phyloP scores from a whole-genome alignment of 2,888 invertebrate genomes.

The Kuschelorhynchus macadamiae region DNA sequence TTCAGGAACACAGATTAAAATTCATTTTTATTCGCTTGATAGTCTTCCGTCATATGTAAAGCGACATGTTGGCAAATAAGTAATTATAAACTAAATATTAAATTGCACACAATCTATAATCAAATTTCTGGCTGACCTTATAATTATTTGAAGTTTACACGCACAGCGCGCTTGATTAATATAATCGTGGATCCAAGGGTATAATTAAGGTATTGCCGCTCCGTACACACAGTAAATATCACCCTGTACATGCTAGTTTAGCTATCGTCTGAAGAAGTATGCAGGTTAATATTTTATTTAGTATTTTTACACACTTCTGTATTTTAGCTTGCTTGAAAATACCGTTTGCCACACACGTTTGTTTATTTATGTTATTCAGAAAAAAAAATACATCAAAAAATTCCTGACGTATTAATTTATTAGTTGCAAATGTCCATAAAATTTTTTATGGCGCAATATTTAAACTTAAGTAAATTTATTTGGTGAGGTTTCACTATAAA shows the following conservation, averaged over 20 bases:
- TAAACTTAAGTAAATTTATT: too few species aligned
- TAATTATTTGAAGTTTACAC: slow-evolving; percentile 48
- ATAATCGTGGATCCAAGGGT: slow-evolving; percentile 19
- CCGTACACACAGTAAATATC: slow-evolving; percentile 33
- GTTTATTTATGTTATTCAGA: too few species aligned
- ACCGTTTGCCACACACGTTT: background rate
- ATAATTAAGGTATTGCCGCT: slow-evolving; percentile 36
- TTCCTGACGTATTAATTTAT: too few species aligned
- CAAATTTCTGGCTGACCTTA: slow-evolving; percentile 36
- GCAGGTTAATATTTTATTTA: slow-evolving; percentile 6
- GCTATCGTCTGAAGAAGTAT: slow-evolving; percentile 8
- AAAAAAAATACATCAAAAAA: too few species aligned
- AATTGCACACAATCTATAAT: slow-evolving; percentile 40
- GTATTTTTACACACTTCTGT: slow-evolving; percentile 4
- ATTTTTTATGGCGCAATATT: too few species aligned
- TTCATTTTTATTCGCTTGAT: slow-evolving; percentile 13
- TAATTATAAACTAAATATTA: slow-evolving; percentile 43
- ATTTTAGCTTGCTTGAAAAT: background rate
- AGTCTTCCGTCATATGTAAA: slow-evolving; percentile 32
- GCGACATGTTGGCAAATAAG: slow-evolving; percentile 37
- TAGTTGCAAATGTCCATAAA: too few species aligned
- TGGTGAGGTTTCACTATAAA: too few species aligned
- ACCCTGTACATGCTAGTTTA: slow-evolving; percentile 30
- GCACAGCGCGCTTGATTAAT: slow-evolving; percentile 40
- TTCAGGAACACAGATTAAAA: slow-evolving; percentile 16